These are phyloP conservation scores for Aldrovandia affinis DNA, from an alignment of 2,797 vertebrate genomes.

Conservation along the genomic window DNA sequence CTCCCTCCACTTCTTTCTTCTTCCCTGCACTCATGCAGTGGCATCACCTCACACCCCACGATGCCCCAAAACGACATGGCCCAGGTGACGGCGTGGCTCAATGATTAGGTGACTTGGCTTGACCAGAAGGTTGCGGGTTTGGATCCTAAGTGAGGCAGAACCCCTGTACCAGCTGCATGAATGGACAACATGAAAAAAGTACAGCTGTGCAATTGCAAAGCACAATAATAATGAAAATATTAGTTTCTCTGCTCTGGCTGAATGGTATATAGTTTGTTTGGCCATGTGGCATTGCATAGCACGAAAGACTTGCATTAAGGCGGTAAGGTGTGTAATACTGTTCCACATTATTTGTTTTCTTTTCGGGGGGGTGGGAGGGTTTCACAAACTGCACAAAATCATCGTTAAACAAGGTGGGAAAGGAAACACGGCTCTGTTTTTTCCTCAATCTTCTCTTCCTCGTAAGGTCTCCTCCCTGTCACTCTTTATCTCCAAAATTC, in stretches of 20 bases:
- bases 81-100: neutral
- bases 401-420: neutral
- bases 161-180: no score
- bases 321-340: neutral
- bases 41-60: neutral
- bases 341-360: neutral
- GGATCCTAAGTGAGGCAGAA: neutral
- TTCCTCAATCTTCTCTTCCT: conserved; percentile 37
- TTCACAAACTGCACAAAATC: neutral
- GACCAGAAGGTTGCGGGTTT: neutral
- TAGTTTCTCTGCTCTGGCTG: neutral
- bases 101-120: neutral
- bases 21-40: neutral
- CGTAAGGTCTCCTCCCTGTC: conserved; percentile 49
- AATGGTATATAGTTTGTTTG: neutral
- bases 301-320: neutral
- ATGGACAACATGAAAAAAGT: no score
- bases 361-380: neutral
- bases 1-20: neutral
- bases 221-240: no score
- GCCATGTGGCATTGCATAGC: neutral
- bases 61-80: neutral
- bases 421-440: neutral
- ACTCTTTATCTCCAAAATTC: conserved; percentile 37
- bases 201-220: no score